Base-by-base conservation (phyloP, 2,113 vertebrate species). In the Gallinago paraguaiae region DNA sequence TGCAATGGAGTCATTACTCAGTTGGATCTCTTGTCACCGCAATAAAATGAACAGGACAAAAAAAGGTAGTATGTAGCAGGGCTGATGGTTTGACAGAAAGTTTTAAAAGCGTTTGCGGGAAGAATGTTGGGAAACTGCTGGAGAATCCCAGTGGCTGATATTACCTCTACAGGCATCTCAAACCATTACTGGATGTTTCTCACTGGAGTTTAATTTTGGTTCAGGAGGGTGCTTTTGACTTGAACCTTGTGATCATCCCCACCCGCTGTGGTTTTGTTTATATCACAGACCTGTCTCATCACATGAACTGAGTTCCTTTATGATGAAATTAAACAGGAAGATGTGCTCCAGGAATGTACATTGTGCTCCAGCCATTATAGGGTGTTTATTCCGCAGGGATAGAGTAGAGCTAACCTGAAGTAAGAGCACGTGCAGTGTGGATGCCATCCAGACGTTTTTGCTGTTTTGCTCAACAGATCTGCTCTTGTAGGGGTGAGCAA, bases 51-150 rank as follows among this genome's bases (percentile, higher is more conserved):
- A 67, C 12, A 56, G 23, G 51, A 54, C 11, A 74, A 53, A 74
- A 69, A 59, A 37, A 33, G 0, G 0, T 13, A 20, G 3, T 27
- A 27, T 39, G 14, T 50, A 43, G 23, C 10, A 9, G 20, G 10
- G 14, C 4, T 77, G n/a, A 39, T 23, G 1, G 70, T 94, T 76
- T 54, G 31, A 9, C 30, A 64, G 46, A 67, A 56, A 0, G 0
- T 82, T 46, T 45, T 67, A 59, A 56, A 82, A 19, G 35, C 25
- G 4, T 75, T 81, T 70, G 10, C 0, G 1, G 31, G 35, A 88
- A 39, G 24, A 70, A 17, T 16, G 1, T 45, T 54, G n/a, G 27
- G 17, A 80, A 84, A 65, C 10, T 43, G 9, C 43, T 74, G 74
- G 68, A 57, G 24, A 83, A 69, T 41, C 13, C 17, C 15, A 13